Evolutionary conservation across 2,888 invertebrate genomes (phyloP).

Genomic region (Melanostoma mellinum): DNA sequence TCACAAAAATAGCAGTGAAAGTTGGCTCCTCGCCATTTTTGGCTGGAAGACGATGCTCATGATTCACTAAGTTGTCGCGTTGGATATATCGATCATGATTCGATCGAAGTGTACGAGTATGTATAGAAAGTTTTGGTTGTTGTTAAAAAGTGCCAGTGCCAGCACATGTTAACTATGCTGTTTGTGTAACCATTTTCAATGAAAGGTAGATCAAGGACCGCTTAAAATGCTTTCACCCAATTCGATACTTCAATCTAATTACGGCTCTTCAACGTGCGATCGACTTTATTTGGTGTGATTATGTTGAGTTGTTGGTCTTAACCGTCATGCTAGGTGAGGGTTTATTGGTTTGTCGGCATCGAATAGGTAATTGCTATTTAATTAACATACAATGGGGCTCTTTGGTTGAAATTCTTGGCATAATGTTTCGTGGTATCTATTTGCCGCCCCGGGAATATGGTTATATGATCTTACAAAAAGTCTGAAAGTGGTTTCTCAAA

Average conservation of each 20-base stretch:
- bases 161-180: slow-evolving; percentile 41
- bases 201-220: slow-evolving; percentile 50
- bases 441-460: slow-evolving; percentile 23
- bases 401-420: slow-evolving; percentile 31
- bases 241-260: slow-evolving; percentile 45
- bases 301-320: slow-evolving; percentile 2
- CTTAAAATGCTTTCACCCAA: slow-evolving; percentile 65
- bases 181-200: slow-evolving; percentile 11
- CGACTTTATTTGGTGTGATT: neutral
- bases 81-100: slow-evolving; percentile 56
- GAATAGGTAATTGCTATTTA: slow-evolving; percentile 42
- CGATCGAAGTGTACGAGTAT: slow-evolving; percentile 9
- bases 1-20: slow-evolving; percentile 54
- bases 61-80: slow-evolving; percentile 43
- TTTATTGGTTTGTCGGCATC: slow-evolving; percentile 11
- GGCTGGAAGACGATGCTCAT: slow-evolving; percentile 42
- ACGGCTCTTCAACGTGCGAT: slow-evolving; percentile 26
- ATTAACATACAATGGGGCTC: slow-evolving; percentile 64
- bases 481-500: slow-evolving; percentile 26
- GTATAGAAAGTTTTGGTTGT: slow-evolving; percentile 60
- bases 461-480: slow-evolving; percentile 13
- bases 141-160: slow-evolving; percentile 30
- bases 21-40: slow-evolving; percentile 59
- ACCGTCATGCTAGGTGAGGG: slow-evolving; percentile 14
- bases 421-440: neutral